Conservation (phyloP, 2,888 invertebrate species). For the Branchellion lobata region DNA sequence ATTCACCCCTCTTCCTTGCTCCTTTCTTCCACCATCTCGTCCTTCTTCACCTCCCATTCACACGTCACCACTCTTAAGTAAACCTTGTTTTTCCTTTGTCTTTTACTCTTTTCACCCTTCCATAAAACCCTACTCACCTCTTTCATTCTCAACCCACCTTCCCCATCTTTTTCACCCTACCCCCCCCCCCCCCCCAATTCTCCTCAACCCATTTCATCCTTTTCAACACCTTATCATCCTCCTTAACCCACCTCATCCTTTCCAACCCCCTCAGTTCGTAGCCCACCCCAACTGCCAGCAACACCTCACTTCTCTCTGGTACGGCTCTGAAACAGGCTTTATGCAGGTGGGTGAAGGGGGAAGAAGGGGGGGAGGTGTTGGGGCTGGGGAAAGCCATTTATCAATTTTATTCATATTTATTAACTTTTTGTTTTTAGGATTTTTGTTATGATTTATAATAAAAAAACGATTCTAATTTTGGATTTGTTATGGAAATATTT, state of each 20-base stretch:
- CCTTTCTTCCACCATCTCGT: not conserved
- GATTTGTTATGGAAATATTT: no score
- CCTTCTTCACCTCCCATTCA: not conserved
- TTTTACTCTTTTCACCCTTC: not conserved
- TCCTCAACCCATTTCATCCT: not conserved
- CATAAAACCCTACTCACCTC: not conserved
- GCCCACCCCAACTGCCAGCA: slow-evolving; percentile 76
- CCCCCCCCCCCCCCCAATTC: not conserved
- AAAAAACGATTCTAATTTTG: no score
- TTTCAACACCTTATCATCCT: not conserved
- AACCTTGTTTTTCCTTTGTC: not conserved
- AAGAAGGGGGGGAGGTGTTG: no score
- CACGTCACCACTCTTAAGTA: not conserved
- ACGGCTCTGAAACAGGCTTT: slow-evolving; percentile 69
- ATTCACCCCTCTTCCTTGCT: not conserved
- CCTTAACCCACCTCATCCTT: no score
- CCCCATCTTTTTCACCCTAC: not conserved
- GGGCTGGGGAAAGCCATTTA: no score
- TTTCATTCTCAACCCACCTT: not conserved
- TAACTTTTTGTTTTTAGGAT: no score
- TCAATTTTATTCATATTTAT: no score
- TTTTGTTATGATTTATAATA: no score
- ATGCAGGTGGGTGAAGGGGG: no score
- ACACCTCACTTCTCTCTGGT: slow-evolving; percentile 71
- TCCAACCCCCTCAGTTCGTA: slow-evolving; percentile 68